Base-by-base conservation (phyloP, 2,888 invertebrate species). In the Hylaea fasciaria region DNA sequence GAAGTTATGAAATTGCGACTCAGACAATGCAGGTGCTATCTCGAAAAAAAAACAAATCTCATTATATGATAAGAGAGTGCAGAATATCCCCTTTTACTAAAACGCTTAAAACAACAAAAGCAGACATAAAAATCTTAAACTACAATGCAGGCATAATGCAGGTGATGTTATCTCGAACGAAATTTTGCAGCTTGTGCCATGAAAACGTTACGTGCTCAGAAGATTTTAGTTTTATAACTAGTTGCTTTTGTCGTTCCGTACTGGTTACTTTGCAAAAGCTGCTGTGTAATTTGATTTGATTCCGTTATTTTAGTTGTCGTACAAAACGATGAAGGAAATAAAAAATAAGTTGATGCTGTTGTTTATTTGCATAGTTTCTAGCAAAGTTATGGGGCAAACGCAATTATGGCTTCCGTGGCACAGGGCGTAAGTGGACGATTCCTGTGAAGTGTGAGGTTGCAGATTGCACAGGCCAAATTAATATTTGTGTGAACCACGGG, bases 151-250 rank as follows among this genome's bases (percentile, higher is more conserved):
- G 22, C 22, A 22, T 74, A 71, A 72, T 79, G 74, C 74, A 71
- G 70, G 66, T 72, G 71, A 76, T 70, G 70, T 74, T 80, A 77
- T 76, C 77, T 77, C 51, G 66, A 69, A 71, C 71, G 72, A 75
- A 78, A 77, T 80, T 80, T 78, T 76, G 73, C 75, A 74, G 65
- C 69, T 70, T 63, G 71, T 64, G 73, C 74, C 64, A 76, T 81
- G 75, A 78, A 78, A 81, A 77, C 68, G 74, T 81, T 79, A 82
- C 82, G 83, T 84, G 82, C 71, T 59, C 68, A 32, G 66, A 75
- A 76, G 75, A 75, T 74, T 77, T 74, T 73, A 74, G 73, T 77
- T 81, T 76, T 77, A 76, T 78, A 78, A 82, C 77, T 73, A 77
- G 71, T 69, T 69, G 70, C 71, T 73, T 70, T 71, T 70, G 73